A percentile compares a stretch with the other conserved stretches of the same genome.
phyloP scores from a whole-genome alignment of 2,888 invertebrate species.

The Vesta saturnalis region DNA sequence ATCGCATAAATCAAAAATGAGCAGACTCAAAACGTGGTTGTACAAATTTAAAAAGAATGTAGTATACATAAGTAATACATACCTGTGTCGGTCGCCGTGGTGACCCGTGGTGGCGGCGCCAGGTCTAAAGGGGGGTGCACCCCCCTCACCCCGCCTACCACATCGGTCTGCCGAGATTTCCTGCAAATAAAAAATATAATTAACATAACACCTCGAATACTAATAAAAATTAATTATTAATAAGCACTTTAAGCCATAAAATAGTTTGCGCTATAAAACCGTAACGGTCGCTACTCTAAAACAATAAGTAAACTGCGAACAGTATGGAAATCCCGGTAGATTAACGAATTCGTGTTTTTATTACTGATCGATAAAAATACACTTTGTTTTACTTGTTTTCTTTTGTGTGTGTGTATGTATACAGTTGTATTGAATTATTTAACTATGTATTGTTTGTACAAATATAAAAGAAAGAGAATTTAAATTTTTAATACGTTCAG shows the following conservation, averaged over 20 bases:
- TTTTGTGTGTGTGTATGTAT: background rate
- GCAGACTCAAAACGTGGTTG: no score
- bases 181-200: slow-evolving; percentile 28
- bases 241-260: slow-evolving; percentile 17
- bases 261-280: no score
- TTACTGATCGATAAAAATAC: background rate
- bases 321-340: background rate
- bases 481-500: background rate
- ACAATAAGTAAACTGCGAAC: background rate
- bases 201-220: slow-evolving; percentile 10
- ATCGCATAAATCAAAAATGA: no score
- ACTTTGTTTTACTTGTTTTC: background rate
- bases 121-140: slow-evolving; percentile 61
- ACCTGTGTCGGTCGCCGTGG: slow-evolving; percentile 64
- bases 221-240: slow-evolving; percentile 17
- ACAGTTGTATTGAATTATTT: background rate
- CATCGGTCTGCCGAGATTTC: slow-evolving; percentile 48
- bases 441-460: background rate
- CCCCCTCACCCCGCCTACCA: slow-evolving; percentile 63
- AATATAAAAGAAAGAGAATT: background rate
- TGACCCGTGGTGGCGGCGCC: slow-evolving; percentile 64
- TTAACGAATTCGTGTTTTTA: slow-evolving; percentile 1
- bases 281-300: background rate
- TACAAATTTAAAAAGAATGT: background rate
- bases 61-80: slow-evolving; percentile 34